Evolutionary conservation across 2,888 invertebrate genomes (phyloP).

Genomic region (Scaptomyza polygonia): DNA sequence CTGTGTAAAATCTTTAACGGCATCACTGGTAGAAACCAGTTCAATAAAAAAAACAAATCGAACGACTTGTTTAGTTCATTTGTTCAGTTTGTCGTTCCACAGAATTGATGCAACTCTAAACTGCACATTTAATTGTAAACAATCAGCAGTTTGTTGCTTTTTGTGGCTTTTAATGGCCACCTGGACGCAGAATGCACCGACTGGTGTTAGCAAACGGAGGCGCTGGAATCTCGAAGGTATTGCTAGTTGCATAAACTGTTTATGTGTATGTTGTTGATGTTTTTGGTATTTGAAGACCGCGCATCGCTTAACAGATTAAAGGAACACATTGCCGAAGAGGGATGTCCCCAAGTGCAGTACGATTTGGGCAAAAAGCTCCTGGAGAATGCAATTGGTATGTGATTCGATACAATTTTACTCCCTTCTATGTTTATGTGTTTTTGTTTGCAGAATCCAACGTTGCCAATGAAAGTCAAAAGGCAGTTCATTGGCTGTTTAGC

Average conservation of each 20-base stretch:
- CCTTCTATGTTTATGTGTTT: not conserved
- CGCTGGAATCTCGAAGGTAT: constrained; percentile 84
- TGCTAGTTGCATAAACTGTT: not conserved
- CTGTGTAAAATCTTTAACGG: not conserved
- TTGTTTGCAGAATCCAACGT: constrained; percentile 72
- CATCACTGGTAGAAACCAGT: constrained; percentile 5
- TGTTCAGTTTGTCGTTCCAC: constrained; percentile 7
- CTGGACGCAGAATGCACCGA: constrained; percentile 83
- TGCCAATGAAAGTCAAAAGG: constrained; percentile 87
- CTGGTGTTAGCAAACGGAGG: constrained; percentile 77
- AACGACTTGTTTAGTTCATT: not conserved
- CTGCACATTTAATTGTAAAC: constrained; percentile 49
- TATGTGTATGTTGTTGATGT: not conserved
- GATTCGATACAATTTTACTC: accelerated
- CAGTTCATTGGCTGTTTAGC: constrained; percentile 95
- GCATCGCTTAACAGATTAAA: constrained; percentile 84
- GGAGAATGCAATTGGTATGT: constrained; percentile 90
- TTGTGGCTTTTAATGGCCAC: constrained; percentile 78
- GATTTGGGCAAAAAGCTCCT: constrained; percentile 93
- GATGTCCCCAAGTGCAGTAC: constrained; percentile 95
- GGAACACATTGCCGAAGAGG: constrained; percentile 93
- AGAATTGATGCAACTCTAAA: constrained; percentile 17
- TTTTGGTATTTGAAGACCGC: constrained; percentile 72
- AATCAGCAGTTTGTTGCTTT: constrained; percentile 22
- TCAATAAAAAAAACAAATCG: not conserved